These are phyloP conservation scores for Caerostris darwini DNA, from an alignment of 1,140 invertebrate species.

Conservation along the genomic window DNA sequence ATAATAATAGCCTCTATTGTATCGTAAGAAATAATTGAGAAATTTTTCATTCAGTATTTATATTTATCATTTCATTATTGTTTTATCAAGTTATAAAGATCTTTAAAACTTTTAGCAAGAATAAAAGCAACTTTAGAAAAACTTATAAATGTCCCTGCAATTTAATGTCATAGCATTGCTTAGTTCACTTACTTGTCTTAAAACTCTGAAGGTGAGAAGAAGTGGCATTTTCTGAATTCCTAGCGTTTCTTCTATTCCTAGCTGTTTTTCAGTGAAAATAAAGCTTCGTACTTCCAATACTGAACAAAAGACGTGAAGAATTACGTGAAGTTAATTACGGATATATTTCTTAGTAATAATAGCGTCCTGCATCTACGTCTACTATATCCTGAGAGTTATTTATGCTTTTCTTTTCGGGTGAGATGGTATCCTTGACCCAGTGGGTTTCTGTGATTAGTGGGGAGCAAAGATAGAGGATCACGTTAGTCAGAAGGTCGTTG, in stretches of 20 bases:
- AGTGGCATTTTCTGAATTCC: not conserved
- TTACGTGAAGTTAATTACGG: not conserved
- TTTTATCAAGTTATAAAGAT: too few relatives aligned
- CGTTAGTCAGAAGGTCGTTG: slow-evolving; percentile 54
- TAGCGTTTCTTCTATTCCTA: not conserved
- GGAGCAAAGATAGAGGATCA: slow-evolving; percentile 58
- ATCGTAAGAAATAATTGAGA: too few relatives aligned
- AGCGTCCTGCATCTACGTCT: slow-evolving; percentile 45
- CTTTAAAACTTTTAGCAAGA: too few relatives aligned
- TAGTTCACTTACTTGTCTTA: too few relatives aligned
- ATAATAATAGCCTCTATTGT: too few relatives aligned
- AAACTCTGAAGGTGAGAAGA: too few relatives aligned
- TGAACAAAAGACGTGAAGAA: not conserved
- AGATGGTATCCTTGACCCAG: slow-evolving; percentile 70
- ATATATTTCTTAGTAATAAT: slow-evolving; percentile 63
- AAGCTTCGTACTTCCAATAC: not conserved
- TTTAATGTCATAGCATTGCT: too few relatives aligned
- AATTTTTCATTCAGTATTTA: too few relatives aligned
- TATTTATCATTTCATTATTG: too few relatives aligned
- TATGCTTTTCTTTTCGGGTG: slow-evolving; percentile 68
- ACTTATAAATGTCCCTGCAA: too few relatives aligned
- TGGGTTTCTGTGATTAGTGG: slow-evolving; percentile 62
- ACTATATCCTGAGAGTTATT: slow-evolving; percentile 60
- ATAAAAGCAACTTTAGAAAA: too few relatives aligned
- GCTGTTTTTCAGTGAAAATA: not conserved